phyloP scores from a whole-genome alignment of 2,888 invertebrate species.

The Leptopterna dolabrata region DNA sequence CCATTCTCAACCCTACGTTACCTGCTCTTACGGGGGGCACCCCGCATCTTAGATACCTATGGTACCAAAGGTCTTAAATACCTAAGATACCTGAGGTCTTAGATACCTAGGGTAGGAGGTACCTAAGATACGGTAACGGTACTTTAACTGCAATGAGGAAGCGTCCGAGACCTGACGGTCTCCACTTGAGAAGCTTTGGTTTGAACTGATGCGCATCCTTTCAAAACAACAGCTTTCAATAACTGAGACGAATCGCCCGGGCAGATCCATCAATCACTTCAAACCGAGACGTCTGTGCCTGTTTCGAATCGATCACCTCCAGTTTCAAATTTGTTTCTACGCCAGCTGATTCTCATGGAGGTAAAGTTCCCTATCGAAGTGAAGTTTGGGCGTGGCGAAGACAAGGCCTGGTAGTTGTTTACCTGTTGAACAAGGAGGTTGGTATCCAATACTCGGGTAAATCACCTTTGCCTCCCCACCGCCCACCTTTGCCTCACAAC shows the following conservation, averaged over 20 bases:
- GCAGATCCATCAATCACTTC: background rate
- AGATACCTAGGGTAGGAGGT: too few relatives aligned
- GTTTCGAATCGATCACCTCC: background rate
- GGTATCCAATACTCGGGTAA: background rate
- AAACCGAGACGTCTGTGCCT: background rate
- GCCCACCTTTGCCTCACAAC: background rate
- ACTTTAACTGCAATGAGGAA: too few relatives aligned
- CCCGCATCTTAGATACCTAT: too few relatives aligned
- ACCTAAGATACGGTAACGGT: too few relatives aligned
- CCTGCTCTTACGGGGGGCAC: too few relatives aligned
- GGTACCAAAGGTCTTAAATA: too few relatives aligned
- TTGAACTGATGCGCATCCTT: background rate
- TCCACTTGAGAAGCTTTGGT: too few relatives aligned
- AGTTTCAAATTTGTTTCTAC: background rate
- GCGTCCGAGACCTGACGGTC: too few relatives aligned
- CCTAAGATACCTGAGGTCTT: too few relatives aligned
- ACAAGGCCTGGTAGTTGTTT: background rate
- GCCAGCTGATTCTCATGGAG: background rate
- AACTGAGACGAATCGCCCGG: too few relatives aligned
- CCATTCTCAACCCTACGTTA: too few relatives aligned
- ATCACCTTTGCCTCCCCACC: background rate
- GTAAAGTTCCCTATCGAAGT: background rate
- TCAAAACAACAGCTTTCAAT: background rate
- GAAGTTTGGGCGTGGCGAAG: background rate
- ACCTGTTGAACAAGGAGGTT: background rate